phyloP scores from a whole-genome alignment of 1,140 invertebrate genomes.

The Brachionus koreanus region DNA sequence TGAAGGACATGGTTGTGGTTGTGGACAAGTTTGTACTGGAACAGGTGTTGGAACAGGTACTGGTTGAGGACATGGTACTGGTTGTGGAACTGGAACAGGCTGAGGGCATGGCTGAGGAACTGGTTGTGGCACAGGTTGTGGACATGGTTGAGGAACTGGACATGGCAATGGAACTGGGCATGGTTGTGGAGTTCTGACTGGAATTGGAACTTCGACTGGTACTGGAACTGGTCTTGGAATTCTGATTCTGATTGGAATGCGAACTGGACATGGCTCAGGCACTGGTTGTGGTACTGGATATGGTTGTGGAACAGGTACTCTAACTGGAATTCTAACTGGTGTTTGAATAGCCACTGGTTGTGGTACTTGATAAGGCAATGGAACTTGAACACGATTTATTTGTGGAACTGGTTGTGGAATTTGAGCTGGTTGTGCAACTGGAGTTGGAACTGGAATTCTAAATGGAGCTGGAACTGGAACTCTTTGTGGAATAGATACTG shows the following conservation, averaged over 20 bases:
- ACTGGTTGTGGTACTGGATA: neutral
- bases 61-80: neutral
- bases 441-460: no score
- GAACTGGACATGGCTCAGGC: neutral
- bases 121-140: neutral
- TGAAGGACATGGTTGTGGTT: neutral
- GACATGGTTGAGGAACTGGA: neutral
- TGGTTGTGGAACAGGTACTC: neutral
- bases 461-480: no score
- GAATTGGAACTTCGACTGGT: no score
- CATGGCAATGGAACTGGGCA: neutral
- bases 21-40: neutral
- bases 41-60: neutral
- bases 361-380: neutral
- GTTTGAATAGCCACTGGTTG: neutral
- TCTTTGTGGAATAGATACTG: neutral
- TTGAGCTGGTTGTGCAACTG: no score
- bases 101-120: neutral
- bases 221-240: neutral
- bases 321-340: no score
- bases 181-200: neutral
- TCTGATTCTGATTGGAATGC: neutral
- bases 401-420: no score
- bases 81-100: neutral
- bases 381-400: no score